Conservation (phyloP, 2,113 vertebrate genomes). For the Notechis scutatus region DNA sequence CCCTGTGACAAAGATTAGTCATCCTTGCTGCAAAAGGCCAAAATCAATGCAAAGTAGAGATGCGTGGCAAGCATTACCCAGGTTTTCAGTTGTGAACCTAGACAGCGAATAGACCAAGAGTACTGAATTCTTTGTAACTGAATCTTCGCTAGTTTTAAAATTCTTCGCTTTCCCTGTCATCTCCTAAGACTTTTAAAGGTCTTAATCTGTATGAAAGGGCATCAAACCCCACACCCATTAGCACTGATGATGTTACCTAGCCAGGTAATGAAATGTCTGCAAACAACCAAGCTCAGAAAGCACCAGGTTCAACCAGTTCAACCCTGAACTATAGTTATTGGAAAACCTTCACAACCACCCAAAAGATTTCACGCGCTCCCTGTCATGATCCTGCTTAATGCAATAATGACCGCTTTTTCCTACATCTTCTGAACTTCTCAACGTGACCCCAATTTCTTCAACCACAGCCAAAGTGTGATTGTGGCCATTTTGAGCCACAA, state of each 20-base stretch:
- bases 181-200: not conserved
- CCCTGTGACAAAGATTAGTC: not conserved
- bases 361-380: not conserved
- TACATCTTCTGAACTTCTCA: constrained; percentile 41
- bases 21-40: not conserved
- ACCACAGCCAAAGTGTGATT: not conserved
- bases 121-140: not conserved
- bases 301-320: not conserved
- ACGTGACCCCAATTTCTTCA: constrained; percentile 11
- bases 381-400: not conserved
- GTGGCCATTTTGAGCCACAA: constrained; percentile 35
- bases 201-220: not conserved
- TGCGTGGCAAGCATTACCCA: not conserved
- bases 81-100: not conserved
- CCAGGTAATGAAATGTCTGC: not conserved
- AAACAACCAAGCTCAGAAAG: not conserved
- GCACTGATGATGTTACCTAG: not conserved
- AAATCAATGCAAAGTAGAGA: not conserved
- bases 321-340: not conserved
- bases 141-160: not conserved
- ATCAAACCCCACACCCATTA: not conserved
- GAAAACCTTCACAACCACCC: not conserved
- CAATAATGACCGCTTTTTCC: constrained; percentile 33
- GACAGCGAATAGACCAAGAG: not conserved
- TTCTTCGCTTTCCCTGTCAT: constrained; percentile 16